Percentiles rank a stretch among this genome's conserved stretches.
phyloP scores from a whole-genome alignment of 2,797 vertebrate species.

The Nothura maculosa region DNA sequence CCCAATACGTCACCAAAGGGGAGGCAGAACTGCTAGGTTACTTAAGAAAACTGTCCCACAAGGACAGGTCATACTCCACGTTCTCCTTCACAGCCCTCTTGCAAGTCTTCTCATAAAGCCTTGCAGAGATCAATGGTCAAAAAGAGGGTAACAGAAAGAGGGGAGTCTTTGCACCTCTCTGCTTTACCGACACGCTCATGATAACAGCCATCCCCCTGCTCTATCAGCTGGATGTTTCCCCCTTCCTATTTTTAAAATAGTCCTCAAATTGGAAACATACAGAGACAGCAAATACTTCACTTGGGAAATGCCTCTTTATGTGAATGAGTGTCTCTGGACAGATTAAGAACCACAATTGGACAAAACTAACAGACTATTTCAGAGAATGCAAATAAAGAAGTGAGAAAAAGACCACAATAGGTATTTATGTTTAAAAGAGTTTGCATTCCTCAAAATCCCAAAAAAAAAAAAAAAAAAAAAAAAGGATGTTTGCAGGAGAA shows the following conservation, averaged over 20 bases:
- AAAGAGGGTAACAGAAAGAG: background rate
- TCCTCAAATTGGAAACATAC: background rate
- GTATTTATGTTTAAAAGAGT: background rate
- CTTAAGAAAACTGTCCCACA: background rate
- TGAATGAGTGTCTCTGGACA: background rate
- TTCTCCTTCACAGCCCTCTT: background rate
- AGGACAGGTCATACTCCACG: background rate
- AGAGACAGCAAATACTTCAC: background rate
- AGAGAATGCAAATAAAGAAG: rapidly evolving
- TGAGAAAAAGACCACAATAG: rapidly evolving
- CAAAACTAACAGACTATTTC: background rate
- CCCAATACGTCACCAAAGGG: background rate
- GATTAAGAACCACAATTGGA: background rate
- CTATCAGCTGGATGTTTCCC: background rate
- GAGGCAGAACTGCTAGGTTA: background rate
- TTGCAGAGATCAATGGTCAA: background rate
- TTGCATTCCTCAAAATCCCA: too few species aligned
- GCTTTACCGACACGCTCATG: background rate
- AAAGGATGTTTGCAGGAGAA: background rate
- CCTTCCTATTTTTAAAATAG: background rate
- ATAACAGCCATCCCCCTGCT: background rate
- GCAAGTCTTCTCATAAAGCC: background rate
- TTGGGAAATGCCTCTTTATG: background rate
- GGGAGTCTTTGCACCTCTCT: background rate
- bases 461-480: too few species aligned